phyloP scores from a whole-genome alignment of 2,797 vertebrate genomes.

The Sciaenops ocellatus region DNA sequence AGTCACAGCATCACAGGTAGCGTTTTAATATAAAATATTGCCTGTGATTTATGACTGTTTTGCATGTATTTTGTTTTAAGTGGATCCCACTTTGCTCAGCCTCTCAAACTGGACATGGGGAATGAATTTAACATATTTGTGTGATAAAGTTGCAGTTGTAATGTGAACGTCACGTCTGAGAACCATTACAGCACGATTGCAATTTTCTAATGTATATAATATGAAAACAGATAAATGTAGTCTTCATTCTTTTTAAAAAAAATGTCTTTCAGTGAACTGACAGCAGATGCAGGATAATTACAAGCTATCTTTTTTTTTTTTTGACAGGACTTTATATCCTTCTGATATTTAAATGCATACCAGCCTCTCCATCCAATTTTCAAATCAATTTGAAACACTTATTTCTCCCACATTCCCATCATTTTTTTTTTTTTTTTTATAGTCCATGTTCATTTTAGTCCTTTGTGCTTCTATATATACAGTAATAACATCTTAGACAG shows the following conservation, averaged over 20 bases:
- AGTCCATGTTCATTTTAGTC: neutral
- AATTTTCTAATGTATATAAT: neutral
- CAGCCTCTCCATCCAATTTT: conserved; percentile 2
- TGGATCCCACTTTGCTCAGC: conserved; percentile 44
- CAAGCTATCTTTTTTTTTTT: neutral
- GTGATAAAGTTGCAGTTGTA: conserved; percentile 39
- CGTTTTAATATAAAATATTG: conserved; percentile 49
- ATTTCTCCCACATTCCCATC: neutral
- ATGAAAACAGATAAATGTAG: conserved; percentile 5
- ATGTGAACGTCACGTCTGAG: conserved; percentile 27
- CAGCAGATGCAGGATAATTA: conserved; percentile 12
- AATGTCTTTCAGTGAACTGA: neutral
- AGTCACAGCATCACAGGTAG: conserved; percentile 43
- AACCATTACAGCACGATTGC: conserved; percentile 4
- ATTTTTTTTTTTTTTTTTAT: conserved; percentile 13
- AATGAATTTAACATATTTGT: conserved; percentile 15
- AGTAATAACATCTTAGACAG: conserved; percentile 11
- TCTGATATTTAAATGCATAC: conserved; percentile 15
- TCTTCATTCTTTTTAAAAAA: neutral
- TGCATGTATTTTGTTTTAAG: conserved; percentile 44
- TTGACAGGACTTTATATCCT: neutral
- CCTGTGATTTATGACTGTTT: conserved; percentile 45
- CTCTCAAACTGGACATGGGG: neutral
- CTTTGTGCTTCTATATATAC: conserved; percentile 2
- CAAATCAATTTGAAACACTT: neutral